phyloP scores from a whole-genome alignment of 2,888 invertebrate genomes.

The Ellobium chinense region DNA sequence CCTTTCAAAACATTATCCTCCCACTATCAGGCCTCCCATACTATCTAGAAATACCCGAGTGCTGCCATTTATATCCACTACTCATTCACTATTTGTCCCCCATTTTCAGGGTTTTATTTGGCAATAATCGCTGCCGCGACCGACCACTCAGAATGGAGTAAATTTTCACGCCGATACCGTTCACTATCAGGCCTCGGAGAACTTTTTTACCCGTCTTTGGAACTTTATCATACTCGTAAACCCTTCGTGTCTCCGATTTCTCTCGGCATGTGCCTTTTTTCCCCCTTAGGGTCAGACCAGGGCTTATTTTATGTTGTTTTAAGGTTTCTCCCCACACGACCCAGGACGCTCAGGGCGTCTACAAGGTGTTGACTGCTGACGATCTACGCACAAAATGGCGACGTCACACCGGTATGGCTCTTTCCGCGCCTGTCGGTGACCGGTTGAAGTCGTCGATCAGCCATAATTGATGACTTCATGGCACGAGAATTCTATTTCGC shows the following conservation, averaged over 20 bases:
- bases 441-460: neutral
- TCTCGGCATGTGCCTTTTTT: neutral
- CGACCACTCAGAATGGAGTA: neutral
- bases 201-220: neutral
- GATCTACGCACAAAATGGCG: neutral
- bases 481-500: neutral
- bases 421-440: neutral
- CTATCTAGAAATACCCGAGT: neutral
- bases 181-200: neutral
- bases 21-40: neutral
- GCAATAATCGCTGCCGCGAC: constrained; percentile 2
- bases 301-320: neutral
- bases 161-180: neutral
- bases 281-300: neutral
- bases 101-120: neutral
- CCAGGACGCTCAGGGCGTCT: neutral
- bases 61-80: neutral
- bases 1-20: neutral
- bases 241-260: neutral
- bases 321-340: neutral
- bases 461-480: neutral
- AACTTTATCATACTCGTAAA: neutral
- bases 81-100: neutral
- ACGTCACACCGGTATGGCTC: neutral
- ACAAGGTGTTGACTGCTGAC: neutral